Percentiles rank a stretch among this genome's conserved stretches.
These are phyloP conservation scores for Coryphaenoides rupestris DNA, from an alignment of 2,113 vertebrate species.

Conservation along the genomic window DNA sequence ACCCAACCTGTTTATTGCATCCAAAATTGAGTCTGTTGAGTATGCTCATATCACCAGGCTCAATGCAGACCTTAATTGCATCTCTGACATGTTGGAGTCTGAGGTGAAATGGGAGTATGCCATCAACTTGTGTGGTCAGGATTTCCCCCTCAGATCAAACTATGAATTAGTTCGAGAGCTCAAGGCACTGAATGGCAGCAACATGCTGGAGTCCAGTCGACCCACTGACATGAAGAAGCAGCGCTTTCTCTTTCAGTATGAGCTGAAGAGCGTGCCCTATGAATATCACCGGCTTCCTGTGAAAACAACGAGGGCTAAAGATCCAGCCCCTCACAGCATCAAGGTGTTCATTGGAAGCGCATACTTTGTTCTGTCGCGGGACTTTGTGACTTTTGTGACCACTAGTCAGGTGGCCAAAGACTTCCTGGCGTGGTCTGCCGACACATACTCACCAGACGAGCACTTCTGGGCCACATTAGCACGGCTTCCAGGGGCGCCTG, in stretches of 20 bases:
- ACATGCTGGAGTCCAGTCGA: constrained; percentile 86
- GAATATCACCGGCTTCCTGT: constrained; percentile 77
- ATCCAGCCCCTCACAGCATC: constrained; percentile 76
- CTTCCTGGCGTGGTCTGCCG: constrained; percentile 86
- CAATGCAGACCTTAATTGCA: constrained; percentile 88
- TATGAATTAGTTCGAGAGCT: constrained; percentile 82
- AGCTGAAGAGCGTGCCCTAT: constrained; percentile 77
- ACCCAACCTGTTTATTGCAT: constrained; percentile 85
- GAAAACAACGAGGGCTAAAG: constrained; percentile 76
- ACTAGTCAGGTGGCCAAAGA: constrained; percentile 74
- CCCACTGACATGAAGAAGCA: constrained; percentile 80
- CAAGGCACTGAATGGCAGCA: constrained; percentile 78
- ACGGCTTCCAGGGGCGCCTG: constrained; percentile 82
- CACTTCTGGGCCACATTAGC: constrained; percentile 91
- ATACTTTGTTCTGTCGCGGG: constrained; percentile 84
- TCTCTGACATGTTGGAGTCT: constrained; percentile 82
- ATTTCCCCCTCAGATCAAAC: constrained; percentile 89
- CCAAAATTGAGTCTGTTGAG: constrained; percentile 83
- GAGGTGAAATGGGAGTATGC: constrained; percentile 83
- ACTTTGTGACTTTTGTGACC: constrained; percentile 76
- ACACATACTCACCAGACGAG: constrained; percentile 92
- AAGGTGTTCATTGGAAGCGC: constrained; percentile 89
- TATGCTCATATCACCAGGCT: constrained; percentile 89
- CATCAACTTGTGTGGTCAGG: constrained; percentile 92
- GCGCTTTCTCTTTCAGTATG: constrained; percentile 80